Conservation (phyloP, 2,888 invertebrate genomes). For the Leptothorax acervorum region DNA sequence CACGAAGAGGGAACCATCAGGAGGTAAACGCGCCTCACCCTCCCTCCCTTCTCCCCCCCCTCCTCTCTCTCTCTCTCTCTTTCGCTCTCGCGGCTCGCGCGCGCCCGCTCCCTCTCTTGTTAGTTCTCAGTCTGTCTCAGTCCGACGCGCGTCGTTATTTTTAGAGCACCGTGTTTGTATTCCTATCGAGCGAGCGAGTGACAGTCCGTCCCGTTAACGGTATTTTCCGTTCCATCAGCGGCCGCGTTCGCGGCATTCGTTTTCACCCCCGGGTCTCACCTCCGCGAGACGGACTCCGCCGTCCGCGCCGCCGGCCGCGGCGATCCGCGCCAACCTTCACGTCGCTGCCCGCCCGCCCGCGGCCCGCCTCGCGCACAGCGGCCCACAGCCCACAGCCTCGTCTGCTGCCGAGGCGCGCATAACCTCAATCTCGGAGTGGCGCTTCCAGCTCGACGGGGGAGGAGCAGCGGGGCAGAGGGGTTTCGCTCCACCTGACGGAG, state of each 20-base stretch:
- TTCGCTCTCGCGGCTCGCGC: background rate
- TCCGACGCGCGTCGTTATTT: conserved; percentile 61
- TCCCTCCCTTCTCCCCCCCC: background rate
- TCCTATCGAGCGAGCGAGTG: conserved; percentile 43
- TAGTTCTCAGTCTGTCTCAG: background rate
- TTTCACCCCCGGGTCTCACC: background rate
- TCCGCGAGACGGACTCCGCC: background rate
- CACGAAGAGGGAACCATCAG: conserved; percentile 55
- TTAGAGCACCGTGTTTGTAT: conserved; percentile 56
- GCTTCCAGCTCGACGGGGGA: background rate
- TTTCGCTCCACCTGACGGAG: conserved; percentile 1
- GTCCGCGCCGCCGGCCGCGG: background rate
- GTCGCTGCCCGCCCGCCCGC: background rate
- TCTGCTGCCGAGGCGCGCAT: conserved; percentile 9
- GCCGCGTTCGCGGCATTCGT: conserved; percentile 5
- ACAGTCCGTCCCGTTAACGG: conserved; percentile 29
- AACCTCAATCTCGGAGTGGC: conserved; percentile 39
- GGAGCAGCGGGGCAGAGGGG: too few species aligned
- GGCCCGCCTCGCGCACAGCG: background rate
- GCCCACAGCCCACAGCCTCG: too few species aligned
- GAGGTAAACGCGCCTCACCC: conserved; percentile 61
- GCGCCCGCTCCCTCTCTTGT: conserved; percentile 9
- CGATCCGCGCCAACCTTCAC: conserved; percentile 20
- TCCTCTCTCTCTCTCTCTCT: background rate
- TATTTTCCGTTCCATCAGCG: conserved; percentile 37